A percentile compares a stretch with the other conserved stretches of the same genome.
Conservation (phyloP, 1,140 invertebrate genomes). For the Yoshiicerus persimilis region DNA sequence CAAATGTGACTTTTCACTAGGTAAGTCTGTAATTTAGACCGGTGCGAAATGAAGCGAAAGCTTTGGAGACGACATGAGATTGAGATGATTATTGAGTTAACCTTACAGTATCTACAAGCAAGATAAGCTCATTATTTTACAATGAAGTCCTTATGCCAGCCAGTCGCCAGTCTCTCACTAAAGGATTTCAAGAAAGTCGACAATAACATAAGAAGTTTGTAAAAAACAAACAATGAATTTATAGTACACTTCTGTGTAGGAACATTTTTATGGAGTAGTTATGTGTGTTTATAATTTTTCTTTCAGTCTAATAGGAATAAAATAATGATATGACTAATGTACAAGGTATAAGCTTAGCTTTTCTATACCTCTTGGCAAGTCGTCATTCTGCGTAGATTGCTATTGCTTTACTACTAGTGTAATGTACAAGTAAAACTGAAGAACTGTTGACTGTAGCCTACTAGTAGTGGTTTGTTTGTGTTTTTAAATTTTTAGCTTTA, state of each 20-base stretch:
- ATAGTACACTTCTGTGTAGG: neutral
- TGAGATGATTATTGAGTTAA: neutral
- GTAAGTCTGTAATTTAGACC: neutral
- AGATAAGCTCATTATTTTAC: neutral
- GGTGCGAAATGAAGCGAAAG: neutral
- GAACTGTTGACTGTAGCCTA: too few relatives aligned
- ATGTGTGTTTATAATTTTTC: neutral
- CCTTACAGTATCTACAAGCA: neutral
- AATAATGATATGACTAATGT: too few relatives aligned
- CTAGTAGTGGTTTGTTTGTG: too few relatives aligned
- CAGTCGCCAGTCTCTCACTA: neutral
- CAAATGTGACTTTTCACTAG: neutral
- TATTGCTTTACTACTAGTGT: too few relatives aligned
- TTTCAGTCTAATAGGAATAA: neutral
- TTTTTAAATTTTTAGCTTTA: neutral
- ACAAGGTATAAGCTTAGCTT: neutral
- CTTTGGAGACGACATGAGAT: neutral
- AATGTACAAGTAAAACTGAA: too few relatives aligned
- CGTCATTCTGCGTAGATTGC: neutral
- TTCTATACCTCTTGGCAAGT: neutral
- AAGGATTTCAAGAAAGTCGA: neutral
- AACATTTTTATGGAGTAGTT: constrained; percentile 9
- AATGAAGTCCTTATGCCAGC: neutral
- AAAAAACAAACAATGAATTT: constrained; percentile 8
- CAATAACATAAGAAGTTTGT: neutral